Percentiles rank a stretch among this genome's conserved stretches.
These are phyloP conservation scores for Papilio glaucus DNA, from an alignment of 1,140 invertebrate genomes.

Conservation along the genomic window DNA sequence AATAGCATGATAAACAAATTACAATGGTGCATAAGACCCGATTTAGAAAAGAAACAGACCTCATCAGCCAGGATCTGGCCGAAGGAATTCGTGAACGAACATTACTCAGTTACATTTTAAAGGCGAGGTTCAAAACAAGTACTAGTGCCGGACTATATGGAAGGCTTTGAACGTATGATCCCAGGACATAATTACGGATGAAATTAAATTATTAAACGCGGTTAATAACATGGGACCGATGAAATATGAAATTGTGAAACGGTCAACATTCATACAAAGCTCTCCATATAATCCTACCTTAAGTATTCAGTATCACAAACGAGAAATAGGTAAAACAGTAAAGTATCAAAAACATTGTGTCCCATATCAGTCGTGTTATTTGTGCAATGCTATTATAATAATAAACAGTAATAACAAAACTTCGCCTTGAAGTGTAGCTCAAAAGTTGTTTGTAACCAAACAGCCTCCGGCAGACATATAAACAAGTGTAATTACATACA, in stretches of 20 bases:
- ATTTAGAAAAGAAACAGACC: background rate
- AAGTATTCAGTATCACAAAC: conserved; percentile 65
- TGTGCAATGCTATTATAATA: conserved; percentile 78
- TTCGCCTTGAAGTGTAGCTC: conserved; percentile 81
- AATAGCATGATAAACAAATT: conserved; percentile 38
- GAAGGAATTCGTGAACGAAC: conserved; percentile 69
- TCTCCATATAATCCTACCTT: conserved; percentile 38
- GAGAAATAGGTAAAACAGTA: conserved; percentile 79
- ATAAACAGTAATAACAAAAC: conserved; percentile 78
- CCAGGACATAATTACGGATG: background rate
- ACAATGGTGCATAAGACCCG: conserved; percentile 23
- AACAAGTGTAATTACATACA: conserved; percentile 73
- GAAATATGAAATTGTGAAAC: conserved; percentile 14
- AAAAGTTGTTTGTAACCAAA: conserved; percentile 75
- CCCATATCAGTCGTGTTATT: conserved; percentile 81
- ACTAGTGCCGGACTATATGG: conserved; percentile 46
- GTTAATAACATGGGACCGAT: conserved; percentile 1
- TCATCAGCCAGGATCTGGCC: conserved; percentile 10
- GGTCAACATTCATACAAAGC: conserved; percentile 40
- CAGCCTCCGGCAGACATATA: conserved; percentile 81
- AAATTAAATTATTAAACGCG: conserved; percentile 7
- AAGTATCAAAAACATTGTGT: conserved; percentile 81
- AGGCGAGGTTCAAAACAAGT: conserved; percentile 72
- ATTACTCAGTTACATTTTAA: conserved; percentile 57
- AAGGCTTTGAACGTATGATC: conserved; percentile 27